Base-by-base conservation (phyloP, 2,797 vertebrate genomes). In the Alosa sapidissima region DNA sequence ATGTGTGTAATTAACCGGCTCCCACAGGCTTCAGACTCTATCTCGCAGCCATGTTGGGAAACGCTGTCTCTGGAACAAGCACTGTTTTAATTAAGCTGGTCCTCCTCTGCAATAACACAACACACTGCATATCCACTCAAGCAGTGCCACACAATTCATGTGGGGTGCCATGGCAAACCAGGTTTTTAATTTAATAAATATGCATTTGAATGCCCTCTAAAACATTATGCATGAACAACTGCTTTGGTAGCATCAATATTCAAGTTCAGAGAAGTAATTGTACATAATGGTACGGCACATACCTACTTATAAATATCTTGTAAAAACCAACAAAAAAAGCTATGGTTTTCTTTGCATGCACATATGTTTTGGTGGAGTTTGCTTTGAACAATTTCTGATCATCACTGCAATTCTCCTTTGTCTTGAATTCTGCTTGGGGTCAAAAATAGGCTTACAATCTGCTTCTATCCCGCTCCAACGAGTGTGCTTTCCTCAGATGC, bases 71-170 rank as follows among this genome's bases (percentile, higher is more conserved):
- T 87, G 85, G 82, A 91, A 90, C 88, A 89, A 88, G 83, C 90
- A 55, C 85, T 82, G 86, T 90, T 90, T 84, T 87, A 92, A 91
- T 93, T 91, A 91, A 92, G 88, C 88, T 78, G 62, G 87, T 87
- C 88, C 84, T 91, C 68, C 65, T 87, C 60, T 89, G 68, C 86
- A 82, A 49, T 62, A 82, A 89, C 85, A 85, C 16, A 21, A 86
- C 92, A 91, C 87, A 85, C 68, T 78, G 72, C 36, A 78, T 21
- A 78, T 78, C 5, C 41, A 78, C 41, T 78, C 41, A 47, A 78
- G 36, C 36, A 78, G 36, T 19, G 41, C 19, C 41, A 45, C 16
- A 47, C 2, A 62, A 19, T 78, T 45, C 7, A 47, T 78, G 41
- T 78, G 72, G 16, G 14, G 41, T 78, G 72, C 16, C 72, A 47